These are phyloP conservation scores for Pseudobourletiella spinata DNA, from an alignment of 1,140 invertebrate genomes.

Conservation along the genomic window DNA sequence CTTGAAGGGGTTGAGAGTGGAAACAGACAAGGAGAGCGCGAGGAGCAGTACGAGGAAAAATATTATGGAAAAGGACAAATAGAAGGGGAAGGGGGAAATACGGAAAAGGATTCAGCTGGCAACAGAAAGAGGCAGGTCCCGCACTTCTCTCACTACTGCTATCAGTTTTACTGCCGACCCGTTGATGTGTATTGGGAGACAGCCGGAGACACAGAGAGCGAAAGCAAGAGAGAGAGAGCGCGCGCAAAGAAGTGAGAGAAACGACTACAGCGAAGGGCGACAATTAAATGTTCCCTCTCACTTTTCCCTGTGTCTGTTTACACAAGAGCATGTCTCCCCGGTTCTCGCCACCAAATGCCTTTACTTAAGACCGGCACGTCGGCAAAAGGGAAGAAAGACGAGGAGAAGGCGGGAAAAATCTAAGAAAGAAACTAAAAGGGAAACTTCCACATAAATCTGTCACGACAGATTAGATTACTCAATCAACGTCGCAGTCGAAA, in stretches of 20 bases:
- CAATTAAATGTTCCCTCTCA: slow-evolving; percentile 18
- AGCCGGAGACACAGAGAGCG: too few relatives aligned
- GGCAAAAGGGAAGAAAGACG: not conserved
- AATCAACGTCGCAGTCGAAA: slow-evolving; percentile 22
- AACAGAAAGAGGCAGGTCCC: not conserved
- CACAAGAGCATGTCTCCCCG: not conserved
- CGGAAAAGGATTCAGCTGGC: not conserved
- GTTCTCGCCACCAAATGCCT: not conserved
- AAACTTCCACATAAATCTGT: slow-evolving; percentile 26
- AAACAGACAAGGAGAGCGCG: too few relatives aligned
- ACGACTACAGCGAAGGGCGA: not conserved
- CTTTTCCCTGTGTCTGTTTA: slow-evolving; percentile 11
- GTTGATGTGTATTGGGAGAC: too few relatives aligned
- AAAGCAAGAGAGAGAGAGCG: not conserved
- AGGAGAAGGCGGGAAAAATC: not conserved
- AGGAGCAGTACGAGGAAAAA: too few relatives aligned
- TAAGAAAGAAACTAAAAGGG: slow-evolving; percentile 1
- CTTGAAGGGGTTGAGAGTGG: too few relatives aligned
- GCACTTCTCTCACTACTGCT: too few relatives aligned
- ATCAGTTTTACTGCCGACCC: too few relatives aligned
- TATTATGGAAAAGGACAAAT: not conserved
- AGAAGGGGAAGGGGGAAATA: not conserved
- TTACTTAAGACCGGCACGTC: not conserved
- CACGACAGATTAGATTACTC: slow-evolving; percentile 28
- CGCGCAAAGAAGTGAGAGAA: not conserved